Percentiles rank a stretch among this genome's conserved stretches.
phyloP scores from a whole-genome alignment of 2,888 invertebrate genomes.

The Melikaiella ostensackeni region DNA sequence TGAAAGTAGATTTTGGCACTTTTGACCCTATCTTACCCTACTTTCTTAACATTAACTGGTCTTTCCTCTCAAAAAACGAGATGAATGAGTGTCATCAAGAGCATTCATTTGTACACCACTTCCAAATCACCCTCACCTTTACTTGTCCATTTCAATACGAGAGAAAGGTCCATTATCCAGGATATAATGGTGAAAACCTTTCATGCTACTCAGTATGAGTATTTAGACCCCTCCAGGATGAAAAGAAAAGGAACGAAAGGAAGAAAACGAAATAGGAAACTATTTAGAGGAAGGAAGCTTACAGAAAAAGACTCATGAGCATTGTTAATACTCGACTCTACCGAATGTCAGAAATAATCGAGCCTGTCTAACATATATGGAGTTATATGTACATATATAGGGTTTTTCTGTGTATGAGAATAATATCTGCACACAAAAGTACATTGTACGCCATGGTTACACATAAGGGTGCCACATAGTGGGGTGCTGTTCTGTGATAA shows the following conservation, averaged over 20 bases:
- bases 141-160: not conserved
- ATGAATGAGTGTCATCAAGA: not conserved
- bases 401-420: not conserved
- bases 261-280: slow-evolving; percentile 27
- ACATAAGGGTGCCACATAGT: slow-evolving; percentile 44
- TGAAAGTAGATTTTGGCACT: too few species aligned
- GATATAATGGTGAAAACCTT: slow-evolving; percentile 21
- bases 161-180: not conserved
- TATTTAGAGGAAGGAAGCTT: slow-evolving; percentile 9
- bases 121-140: not conserved
- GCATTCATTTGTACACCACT: slow-evolving; percentile 1
- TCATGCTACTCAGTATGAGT: slow-evolving; percentile 14
- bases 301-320: not conserved
- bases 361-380: not conserved
- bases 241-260: slow-evolving; percentile 15
- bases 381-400: not conserved
- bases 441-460: not conserved
- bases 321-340: slow-evolving; percentile 7
- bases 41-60: not conserved
- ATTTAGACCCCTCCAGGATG: not conserved
- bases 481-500: slow-evolving; percentile 50
- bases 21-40: too few species aligned
- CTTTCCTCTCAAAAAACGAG: not conserved
- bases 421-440: not conserved
- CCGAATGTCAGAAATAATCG: not conserved